Conservation (phyloP, 2,113 vertebrate species). For the Oncorhynchus masou region DNA sequence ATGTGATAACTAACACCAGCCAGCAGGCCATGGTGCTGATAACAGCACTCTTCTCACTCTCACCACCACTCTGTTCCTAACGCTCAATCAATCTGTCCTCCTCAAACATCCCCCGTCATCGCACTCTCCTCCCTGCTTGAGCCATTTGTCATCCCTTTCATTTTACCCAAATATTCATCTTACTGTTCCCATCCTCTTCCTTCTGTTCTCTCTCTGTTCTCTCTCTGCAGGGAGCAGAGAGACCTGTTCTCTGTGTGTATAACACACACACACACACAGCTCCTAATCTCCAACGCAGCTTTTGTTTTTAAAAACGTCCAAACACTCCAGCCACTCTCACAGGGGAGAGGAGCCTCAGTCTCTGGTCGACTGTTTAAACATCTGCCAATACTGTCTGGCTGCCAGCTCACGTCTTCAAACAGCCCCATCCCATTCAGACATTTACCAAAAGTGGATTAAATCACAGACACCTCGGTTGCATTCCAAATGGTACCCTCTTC, state of each 20-base stretch:
- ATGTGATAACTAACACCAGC: not conserved
- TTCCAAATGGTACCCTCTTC: no score
- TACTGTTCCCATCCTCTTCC: not conserved
- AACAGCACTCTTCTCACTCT: constrained; percentile 15
- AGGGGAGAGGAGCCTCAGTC: constrained; percentile 24
- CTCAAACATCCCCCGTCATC: constrained; percentile 15
- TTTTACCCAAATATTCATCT: not conserved
- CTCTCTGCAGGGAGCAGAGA: not conserved
- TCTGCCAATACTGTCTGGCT: constrained; percentile 30
- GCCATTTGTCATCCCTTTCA: not conserved
- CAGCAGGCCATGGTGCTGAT: not conserved
- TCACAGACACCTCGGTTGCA: not conserved
- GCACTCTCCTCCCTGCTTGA: constrained; percentile 1
- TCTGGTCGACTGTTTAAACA: constrained; percentile 44
- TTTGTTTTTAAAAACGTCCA: constrained; percentile 38
- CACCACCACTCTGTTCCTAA: constrained; percentile 8
- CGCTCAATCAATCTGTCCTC: constrained; percentile 21
- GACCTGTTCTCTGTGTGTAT: constrained; percentile 27
- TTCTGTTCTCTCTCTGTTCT: constrained; percentile 4
- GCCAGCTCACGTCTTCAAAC: constrained; percentile 18
- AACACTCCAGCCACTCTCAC: constrained; percentile 40
- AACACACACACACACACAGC: not conserved
- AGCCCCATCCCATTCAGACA: constrained; percentile 10
- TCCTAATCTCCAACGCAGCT: constrained; percentile 53
- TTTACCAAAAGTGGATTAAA: constrained; percentile 30